These are phyloP conservation scores for Petromus typicus DNA, from an alignment of 2,113 vertebrate species.

Conservation along the genomic window DNA sequence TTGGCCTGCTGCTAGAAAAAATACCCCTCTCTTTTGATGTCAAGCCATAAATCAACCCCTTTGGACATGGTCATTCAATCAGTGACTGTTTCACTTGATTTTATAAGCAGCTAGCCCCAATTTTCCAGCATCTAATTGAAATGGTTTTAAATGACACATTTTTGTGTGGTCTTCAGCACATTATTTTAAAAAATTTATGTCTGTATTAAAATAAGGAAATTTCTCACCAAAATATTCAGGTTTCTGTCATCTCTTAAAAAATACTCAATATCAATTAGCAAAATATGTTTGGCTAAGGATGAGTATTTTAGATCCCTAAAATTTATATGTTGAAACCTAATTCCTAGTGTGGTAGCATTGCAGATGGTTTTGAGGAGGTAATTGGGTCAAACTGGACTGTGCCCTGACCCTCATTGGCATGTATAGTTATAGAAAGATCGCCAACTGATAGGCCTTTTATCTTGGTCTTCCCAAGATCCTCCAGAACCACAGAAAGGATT, in stretches of 20 bases:
- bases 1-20: slow-evolving; percentile 33
- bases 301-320: neutral
- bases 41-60: neutral
- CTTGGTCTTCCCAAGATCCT: neutral
- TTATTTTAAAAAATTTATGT: slow-evolving; percentile 40
- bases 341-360: neutral
- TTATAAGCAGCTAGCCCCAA: neutral
- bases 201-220: neutral
- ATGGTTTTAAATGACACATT: slow-evolving; percentile 37
- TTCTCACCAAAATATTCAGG: neutral
- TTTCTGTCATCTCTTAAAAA: slow-evolving; percentile 23
- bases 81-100: slow-evolving; percentile 12
- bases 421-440: neutral
- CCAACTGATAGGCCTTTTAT: neutral
- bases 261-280: neutral
- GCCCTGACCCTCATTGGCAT: too few relatives aligned
- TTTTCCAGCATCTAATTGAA: neutral
- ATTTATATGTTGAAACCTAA: neutral
- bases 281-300: neutral
- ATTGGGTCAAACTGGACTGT: too few relatives aligned
- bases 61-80: slow-evolving; percentile 25
- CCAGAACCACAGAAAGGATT: neutral
- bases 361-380: neutral
- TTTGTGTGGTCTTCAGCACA: neutral
- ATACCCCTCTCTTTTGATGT: neutral